Base-by-base conservation (phyloP, 2,888 invertebrate genomes). In the Eupsilia transversa region DNA sequence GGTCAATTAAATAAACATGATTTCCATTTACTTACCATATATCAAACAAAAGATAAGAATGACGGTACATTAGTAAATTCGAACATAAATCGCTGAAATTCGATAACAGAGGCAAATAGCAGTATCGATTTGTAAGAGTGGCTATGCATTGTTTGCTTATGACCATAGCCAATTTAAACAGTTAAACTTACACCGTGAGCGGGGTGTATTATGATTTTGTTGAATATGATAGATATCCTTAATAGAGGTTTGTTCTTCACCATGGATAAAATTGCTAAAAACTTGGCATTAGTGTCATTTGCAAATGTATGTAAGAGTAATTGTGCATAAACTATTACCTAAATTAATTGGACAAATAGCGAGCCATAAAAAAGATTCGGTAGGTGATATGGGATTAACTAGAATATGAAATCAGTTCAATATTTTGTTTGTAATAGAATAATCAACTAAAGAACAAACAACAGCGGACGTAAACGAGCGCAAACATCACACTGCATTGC, bases 401-500 rank as follows among this genome's bases (percentile, higher is more conserved):
- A 14, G 20, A 54, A 17, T 20, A 35, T 4, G 17, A 4, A 35
- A 27, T 35, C n/a, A n/a, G 17, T 35, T 7, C 3, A 56, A 20
- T 6, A 27, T 30, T 57, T 5, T 9, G 5, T 60, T 9, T 12
- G 46, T 57, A 30, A 20, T n/a, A 65, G 33, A 33, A 49, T n/a
- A n/a, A 65, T 52, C 10, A 20, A 17, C 12, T 3, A 12, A 54
- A 17, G 1, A 60, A 38, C 14, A 54, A 52, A 61, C 4, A 61
- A 33, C 3, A 46, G 6, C 10, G 4, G n/a, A 17, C 0, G 14
- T 59, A 41, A 59, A 41, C 14, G 23, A 33, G n/a, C 14, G 17
- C 61, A 41, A 76, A 76, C 27, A 63, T 77, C 27, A 77, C 77
- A 77, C 49, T 5, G 49, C 4, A 56, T 33, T 41, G 33, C 20